Base-by-base conservation (phyloP, 92 coral and sea anemone species). In the Palythoa heliodiscus region DNA sequence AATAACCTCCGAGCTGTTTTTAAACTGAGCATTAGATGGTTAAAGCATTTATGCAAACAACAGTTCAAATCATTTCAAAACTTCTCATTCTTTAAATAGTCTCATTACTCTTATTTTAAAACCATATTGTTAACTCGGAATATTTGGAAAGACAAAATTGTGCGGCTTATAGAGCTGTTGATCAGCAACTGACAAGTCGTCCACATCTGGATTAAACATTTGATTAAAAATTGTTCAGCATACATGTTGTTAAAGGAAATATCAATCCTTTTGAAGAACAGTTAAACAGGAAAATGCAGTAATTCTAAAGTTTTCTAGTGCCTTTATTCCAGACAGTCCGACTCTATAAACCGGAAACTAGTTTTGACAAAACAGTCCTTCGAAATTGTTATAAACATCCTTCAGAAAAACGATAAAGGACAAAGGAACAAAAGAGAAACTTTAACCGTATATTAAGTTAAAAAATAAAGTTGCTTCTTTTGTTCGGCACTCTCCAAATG, bases 221-320 rank as follows among this genome's bases (percentile, higher is more conserved):
- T 53, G 68, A 25, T 70, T 70, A 11, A 20, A 20, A 66, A 47
- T 66, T 66, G 53, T 66, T 48, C 24, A 80, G 43, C 39, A 63
- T 63, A n/a, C 60, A 80, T 66, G 73, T 80, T 80, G 84, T 80
- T 47, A 80, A 39, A 80, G 84, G 84, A 63, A 80, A 80, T 80
- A 80, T 64, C 57, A 43, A 80, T 11, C 61, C 74, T 64, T 80
- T 43, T 66, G 84, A 66, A 66, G 71, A 64, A 79, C 35, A 40
- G 58, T 64, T 79, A 80, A 80, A 80, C 84, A 66, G 84, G 73
- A 80, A 80, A 80, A 52, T 48, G 15, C 24, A 60, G 60, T 25
- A 80, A 66, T 66, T 80, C 47, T 39, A 25, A 64, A 43, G 40
- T 47, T 47, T 80, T 80, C 15, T 20, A 63, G 48, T 80, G 84